phyloP scores from a whole-genome alignment of 2,113 vertebrate genomes.

The Oceanites oceanicus region DNA sequence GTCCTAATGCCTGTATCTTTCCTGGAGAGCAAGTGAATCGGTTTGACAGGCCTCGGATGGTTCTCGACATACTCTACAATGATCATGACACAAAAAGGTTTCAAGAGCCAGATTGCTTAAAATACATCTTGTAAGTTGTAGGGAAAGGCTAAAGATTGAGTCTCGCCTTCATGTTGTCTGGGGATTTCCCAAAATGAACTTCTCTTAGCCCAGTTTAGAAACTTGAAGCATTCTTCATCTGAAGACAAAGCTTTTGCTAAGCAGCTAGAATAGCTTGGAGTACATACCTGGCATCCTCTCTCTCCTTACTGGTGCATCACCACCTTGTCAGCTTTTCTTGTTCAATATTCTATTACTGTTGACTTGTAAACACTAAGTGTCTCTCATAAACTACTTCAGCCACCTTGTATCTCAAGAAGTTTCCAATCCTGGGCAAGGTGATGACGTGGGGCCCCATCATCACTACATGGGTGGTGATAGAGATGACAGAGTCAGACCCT shows the following conservation, averaged over 20 bases:
- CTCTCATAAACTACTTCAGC: background rate
- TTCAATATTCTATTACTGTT: background rate
- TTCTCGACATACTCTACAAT: background rate
- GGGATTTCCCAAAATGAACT: background rate
- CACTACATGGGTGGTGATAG: background rate
- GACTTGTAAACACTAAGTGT: background rate
- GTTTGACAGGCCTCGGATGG: background rate
- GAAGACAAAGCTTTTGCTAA: background rate
- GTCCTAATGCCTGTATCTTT: background rate
- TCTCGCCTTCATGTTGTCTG: background rate
- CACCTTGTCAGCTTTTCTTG: background rate
- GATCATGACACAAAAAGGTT: background rate
- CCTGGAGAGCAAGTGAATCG: background rate
- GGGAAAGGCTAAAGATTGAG: background rate
- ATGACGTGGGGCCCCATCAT: fast-evolving
- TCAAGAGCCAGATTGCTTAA: background rate
- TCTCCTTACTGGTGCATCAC: background rate
- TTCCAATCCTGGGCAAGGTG: background rate
- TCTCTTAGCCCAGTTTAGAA: background rate
- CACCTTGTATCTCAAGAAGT: background rate
- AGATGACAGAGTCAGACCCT: background rate
- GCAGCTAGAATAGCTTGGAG: background rate
- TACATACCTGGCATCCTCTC: background rate
- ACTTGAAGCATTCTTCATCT: background rate
- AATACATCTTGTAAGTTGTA: background rate